Conservation (phyloP, 2,113 vertebrate species). For the Ellobius talpinus region DNA sequence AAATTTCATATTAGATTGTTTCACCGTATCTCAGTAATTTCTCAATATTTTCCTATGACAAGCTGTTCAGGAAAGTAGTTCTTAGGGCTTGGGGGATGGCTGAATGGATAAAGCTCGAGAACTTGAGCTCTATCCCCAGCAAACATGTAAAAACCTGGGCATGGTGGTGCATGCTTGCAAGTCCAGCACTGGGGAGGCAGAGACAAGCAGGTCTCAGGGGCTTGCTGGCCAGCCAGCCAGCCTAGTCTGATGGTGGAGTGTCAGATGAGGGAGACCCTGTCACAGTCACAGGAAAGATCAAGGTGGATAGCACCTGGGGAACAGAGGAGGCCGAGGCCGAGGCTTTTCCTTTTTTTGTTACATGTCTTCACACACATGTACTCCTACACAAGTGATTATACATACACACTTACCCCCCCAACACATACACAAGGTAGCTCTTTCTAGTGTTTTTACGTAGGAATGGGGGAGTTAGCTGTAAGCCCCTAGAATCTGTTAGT, state of each 20-base stretch:
- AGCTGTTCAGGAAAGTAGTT: neutral
- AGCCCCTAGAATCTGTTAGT: constrained; percentile 1
- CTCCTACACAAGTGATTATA: neutral
- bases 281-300: neutral
- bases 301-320: too few relatives aligned
- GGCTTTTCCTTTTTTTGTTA: neutral
- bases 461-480: neutral
- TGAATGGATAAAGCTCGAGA: neutral
- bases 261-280: neutral
- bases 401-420: neutral
- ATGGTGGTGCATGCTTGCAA: neutral
- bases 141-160: neutral
- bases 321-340: too few relatives aligned
- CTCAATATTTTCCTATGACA: constrained; percentile 7
- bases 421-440: neutral
- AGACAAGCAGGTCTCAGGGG: neutral
- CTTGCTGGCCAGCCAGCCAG: neutral
- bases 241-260: neutral
- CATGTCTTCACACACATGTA: neutral
- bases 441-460: neutral
- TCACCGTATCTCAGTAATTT: constrained; percentile 10
- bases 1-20: constrained; percentile 37
- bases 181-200: neutral
- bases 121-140: neutral
- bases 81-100: neutral